phyloP scores from a whole-genome alignment of 2,113 vertebrate species.

The Toxotes jaculatrix region DNA sequence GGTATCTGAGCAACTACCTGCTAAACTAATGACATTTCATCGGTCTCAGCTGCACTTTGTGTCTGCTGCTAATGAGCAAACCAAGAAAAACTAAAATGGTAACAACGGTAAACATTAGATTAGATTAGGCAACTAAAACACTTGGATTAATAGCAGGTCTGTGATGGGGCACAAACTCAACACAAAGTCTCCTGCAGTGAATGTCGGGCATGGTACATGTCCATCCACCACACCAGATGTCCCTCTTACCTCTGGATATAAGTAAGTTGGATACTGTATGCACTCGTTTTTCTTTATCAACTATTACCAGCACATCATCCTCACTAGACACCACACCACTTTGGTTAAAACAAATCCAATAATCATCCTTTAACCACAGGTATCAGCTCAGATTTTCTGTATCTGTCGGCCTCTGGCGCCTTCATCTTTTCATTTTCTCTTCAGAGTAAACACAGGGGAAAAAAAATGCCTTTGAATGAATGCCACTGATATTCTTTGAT shows the following conservation, averaged over 20 bases:
- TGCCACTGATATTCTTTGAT: slow-evolving; percentile 23
- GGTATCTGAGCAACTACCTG: too few relatives aligned
- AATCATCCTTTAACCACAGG: background rate
- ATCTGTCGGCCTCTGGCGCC: background rate
- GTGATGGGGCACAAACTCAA: background rate
- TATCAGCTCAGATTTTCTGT: background rate
- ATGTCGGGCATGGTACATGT: background rate
- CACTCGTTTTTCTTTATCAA: background rate
- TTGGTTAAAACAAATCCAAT: slow-evolving; percentile 1
- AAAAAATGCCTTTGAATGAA: slow-evolving; percentile 27
- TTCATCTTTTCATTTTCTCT: background rate
- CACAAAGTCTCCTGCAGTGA: background rate
- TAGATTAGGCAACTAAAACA: background rate
- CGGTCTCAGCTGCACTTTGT: too few relatives aligned
- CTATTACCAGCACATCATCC: background rate
- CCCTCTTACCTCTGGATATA: background rate
- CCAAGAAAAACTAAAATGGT: too few relatives aligned
- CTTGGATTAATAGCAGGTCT: background rate
- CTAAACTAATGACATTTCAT: too few relatives aligned
- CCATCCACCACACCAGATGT: background rate
- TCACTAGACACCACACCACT: background rate
- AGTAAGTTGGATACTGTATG: background rate
- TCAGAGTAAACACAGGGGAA: background rate
- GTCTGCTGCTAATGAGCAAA: too few relatives aligned
- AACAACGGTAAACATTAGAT: too few relatives aligned